Base-by-base conservation (phyloP, 2,888 invertebrate genomes). In the Rhamphomyia laevipes region DNA sequence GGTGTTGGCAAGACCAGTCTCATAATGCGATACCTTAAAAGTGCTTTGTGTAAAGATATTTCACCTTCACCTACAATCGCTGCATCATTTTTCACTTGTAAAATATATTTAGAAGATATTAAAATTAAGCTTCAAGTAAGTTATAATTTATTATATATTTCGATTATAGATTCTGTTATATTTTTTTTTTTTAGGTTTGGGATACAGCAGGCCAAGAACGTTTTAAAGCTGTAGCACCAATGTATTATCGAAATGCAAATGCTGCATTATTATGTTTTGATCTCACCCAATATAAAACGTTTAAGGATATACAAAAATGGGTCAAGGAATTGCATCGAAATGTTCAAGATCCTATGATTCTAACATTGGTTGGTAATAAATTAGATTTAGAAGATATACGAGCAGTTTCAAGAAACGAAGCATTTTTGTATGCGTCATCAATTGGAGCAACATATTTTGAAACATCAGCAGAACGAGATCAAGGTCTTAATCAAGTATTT, bases 201-300 rank as follows among this genome's bases (percentile, higher is more conserved):
- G 68, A 71, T 54, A 71, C 68, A n/a, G 70, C 70, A 35, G 70
- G 70, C 1, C 68, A 67, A 57, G 69, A 71, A 58, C 63, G 67
- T 6, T 94, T 91, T 66, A 77, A 86, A 51, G 84, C 93, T 0
- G 92, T 94, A 83, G 90, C 91, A 0, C 93, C 94, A 9, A 90
- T 93, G 89, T 94, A 93, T 66, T 94, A 94, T 65, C 74, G 93
- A 46, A 91, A 90, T 63, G 86, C 92, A 0, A 91, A 90, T 66
- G 91, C 89, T 0, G 93, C 93, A 0, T 75, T 93, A 45, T 72
- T 93, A 44, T 84, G 92, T 0, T 94, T 85, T 64, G 93, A 94
- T 66, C 79, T 94, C 53, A 86, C 90, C 4, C 81, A 83, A 53
- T 71, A 77, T 42, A 74, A 76, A 52, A 85, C 84, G 49, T 93